Base-by-base conservation (phyloP, 2,888 invertebrate genomes). In the Hypercompe scribonia region DNA sequence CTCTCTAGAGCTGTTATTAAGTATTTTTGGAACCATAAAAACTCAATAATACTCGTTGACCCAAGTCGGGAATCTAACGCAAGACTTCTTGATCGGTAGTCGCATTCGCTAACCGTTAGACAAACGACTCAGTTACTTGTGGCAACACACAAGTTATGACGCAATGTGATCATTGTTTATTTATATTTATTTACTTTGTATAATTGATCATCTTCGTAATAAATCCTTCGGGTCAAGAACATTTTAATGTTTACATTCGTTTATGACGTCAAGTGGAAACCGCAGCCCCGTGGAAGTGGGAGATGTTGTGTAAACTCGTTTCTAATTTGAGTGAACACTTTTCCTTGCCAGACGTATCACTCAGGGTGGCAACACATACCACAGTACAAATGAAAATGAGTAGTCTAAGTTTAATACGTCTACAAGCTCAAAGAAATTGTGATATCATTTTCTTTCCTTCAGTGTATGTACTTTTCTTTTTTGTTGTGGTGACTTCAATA, bases 321-420 rank as follows among this genome's bases (percentile, higher is more conserved):
- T 81, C 80, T 83, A 84, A 83, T 83, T 82, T 78, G 70, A 78
- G 84, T 78, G 73, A 78, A 73, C 76, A 80, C 75, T 82, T 82
- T 77, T 77, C 76, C 79, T 78, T 78, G 77, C 68, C 75, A 79
- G 80, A 84, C 78, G 76, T 78, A 78, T 80, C 77, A 75, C 71
- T 72, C 74, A 67, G 76, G 78, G 73, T 75, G 70, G 74, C 77
- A 21, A 76, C 67, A 50, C 72, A 70, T 42, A 54, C 21, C 76
- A 76, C 65, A 65, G 24, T 34, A 31, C 4, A 73, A 58, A 15
- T 3, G 0, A 0, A 50, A 24, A 13, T 24, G 24, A 73, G 64
- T 63, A 72, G 70, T 63, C 2, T 28, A 13, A 58, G 11, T 13
- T n/a, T 28, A 28, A 28, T 58, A 3, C 10, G 15, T 28, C 3